phyloP scores from a whole-genome alignment of 2,797 vertebrate species.

The Cottoperca gobio region DNA sequence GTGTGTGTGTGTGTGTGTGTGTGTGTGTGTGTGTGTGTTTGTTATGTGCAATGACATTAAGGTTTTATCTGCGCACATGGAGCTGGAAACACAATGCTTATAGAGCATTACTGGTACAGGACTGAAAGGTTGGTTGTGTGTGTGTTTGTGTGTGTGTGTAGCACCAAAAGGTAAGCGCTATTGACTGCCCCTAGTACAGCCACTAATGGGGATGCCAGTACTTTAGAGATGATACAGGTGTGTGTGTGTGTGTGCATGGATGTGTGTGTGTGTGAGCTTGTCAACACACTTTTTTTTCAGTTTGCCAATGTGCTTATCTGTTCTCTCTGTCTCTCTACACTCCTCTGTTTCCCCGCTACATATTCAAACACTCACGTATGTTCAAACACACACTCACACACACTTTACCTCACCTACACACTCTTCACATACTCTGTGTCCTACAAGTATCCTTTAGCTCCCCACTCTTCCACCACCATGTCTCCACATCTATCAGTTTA shows the following conservation, averaged over 20 bases:
- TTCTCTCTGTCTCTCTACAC: conserved; percentile 24
- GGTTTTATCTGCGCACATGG: conserved; percentile 64
- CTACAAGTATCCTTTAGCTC: conserved; percentile 29
- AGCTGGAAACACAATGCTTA: conserved; percentile 68
- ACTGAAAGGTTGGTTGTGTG: conserved; percentile 46
- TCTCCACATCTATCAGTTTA: conserved; percentile 19
- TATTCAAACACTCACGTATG: conserved; percentile 6
- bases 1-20: conserved; percentile 23
- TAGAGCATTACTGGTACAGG: conserved; percentile 59
- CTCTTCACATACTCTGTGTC: conserved; percentile 21
- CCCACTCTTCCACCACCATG: conserved; percentile 42
- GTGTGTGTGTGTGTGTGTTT: conserved; percentile 30
- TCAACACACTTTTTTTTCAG: conserved; percentile 29
- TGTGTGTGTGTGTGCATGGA: not conserved
- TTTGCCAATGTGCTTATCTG: conserved; percentile 49
- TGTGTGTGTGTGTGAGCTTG: not conserved
- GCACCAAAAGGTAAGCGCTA: conserved; percentile 66
- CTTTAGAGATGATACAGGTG: conserved; percentile 60
- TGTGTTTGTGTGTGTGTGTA: conserved; percentile 12
- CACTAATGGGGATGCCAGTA: conserved; percentile 72
- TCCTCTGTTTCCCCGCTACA: not conserved
- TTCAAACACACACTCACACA: not conserved
- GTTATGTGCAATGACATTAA: conserved; percentile 61
- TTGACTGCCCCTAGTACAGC: conserved; percentile 60
- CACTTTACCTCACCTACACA: conserved; percentile 10